phyloP scores from a whole-genome alignment of 2,888 invertebrate genomes.

The Eupithecia inturbata region DNA sequence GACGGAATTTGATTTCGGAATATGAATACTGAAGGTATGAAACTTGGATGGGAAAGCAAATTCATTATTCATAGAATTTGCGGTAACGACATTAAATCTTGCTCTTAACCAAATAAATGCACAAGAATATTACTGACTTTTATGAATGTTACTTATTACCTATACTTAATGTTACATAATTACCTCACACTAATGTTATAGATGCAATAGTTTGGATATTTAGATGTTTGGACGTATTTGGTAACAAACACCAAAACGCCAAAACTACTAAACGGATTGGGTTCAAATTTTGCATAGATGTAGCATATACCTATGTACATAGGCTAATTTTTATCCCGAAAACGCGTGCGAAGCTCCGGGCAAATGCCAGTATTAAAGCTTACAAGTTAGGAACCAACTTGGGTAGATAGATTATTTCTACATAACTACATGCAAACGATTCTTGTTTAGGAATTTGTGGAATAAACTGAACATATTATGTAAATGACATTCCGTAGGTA shows the following conservation, averaged over 20 bases:
- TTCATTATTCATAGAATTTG: slow-evolving; percentile 5
- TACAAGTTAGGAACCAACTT: neutral
- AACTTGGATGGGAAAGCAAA: neutral
- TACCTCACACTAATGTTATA: too few species aligned
- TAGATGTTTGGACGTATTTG: too few species aligned
- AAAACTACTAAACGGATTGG: neutral
- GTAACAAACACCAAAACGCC: too few species aligned
- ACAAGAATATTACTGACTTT: neutral
- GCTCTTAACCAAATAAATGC: neutral
- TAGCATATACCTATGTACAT: too few species aligned
- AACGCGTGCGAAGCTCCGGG: neutral
- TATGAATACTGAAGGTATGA: slow-evolving; percentile 29
- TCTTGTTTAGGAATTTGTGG: neutral
- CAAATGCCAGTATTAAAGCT: neutral
- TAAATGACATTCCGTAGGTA: neutral
- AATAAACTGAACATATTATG: neutral
- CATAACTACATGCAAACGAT: neutral
- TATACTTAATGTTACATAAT: too few species aligned
- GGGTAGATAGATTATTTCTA: neutral
- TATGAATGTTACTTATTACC: too few species aligned
- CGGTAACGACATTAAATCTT: neutral
- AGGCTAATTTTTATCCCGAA: neutral
- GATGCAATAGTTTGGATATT: too few species aligned
- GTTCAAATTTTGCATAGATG: neutral
- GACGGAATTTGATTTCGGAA: slow-evolving; percentile 50